A percentile compares a stretch with the other conserved stretches of the same genome.
phyloP scores from a whole-genome alignment of 2,797 vertebrate species.

The Microctenopoma steveboyesi region DNA sequence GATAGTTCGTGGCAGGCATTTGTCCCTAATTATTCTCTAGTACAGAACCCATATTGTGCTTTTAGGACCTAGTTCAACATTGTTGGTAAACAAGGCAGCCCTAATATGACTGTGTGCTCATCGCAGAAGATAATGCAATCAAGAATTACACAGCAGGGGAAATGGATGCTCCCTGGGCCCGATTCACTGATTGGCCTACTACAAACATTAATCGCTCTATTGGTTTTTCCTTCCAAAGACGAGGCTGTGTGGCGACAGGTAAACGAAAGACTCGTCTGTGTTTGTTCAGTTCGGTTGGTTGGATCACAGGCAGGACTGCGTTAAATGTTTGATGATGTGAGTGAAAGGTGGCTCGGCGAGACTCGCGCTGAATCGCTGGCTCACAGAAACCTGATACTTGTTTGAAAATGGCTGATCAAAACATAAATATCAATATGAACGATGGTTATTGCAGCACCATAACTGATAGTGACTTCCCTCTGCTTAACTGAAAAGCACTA shows the following conservation, averaged over 20 bases:
- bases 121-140: slow-evolving; percentile 58
- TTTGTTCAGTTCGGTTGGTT: slow-evolving; percentile 54
- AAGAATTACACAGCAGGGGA: slow-evolving; percentile 54
- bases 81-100: slow-evolving; percentile 41
- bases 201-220: slow-evolving; percentile 57
- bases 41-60: slow-evolving; percentile 34
- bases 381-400: not conserved
- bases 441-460: not conserved
- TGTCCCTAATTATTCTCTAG: slow-evolving; percentile 44
- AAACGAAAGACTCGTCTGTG: slow-evolving; percentile 36
- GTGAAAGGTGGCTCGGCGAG: slow-evolving; percentile 51
- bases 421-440: too few species aligned
- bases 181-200: slow-evolving; percentile 56
- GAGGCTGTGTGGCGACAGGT: slow-evolving; percentile 45
- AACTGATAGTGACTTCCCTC: not conserved
- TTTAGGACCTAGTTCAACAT: slow-evolving; percentile 26
- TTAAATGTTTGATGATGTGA: slow-evolving; percentile 38
- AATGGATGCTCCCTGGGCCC: slow-evolving; percentile 36
- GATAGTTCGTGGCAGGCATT: slow-evolving; percentile 38
- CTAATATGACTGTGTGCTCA: slow-evolving; percentile 33
- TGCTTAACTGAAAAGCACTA: not conserved
- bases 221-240: slow-evolving; percentile 59
- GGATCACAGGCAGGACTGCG: slow-evolving; percentile 11
- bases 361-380: slow-evolving; percentile 32
- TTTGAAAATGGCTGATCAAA: not conserved